Percentiles rank a stretch among this genome's conserved stretches.
Evolutionary conservation across 2,888 invertebrate species (phyloP).

Genomic region (Sisyra terminalis): DNA sequence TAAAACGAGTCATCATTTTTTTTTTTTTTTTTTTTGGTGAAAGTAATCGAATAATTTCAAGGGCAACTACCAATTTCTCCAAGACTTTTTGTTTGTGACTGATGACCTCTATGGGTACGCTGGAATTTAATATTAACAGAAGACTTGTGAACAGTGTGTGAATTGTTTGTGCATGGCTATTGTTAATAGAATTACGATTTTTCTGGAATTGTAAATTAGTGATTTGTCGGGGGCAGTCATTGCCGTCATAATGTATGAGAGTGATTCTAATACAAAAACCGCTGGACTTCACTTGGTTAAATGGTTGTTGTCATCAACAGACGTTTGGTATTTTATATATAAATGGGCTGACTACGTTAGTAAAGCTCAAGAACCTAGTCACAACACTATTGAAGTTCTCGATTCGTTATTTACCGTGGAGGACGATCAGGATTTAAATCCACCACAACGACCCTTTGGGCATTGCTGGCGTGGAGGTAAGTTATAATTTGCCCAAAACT

Average conservation of each 20-base stretch:
- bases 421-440: conserved; percentile 18
- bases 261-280: not conserved
- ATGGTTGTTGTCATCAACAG: conserved; percentile 45
- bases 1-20: too few relatives aligned
- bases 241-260: conserved; percentile 1
- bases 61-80: too few relatives aligned
- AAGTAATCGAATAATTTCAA: too few relatives aligned
- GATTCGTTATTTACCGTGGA: conserved; percentile 46
- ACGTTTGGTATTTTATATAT: conserved; percentile 41
- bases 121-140: too few relatives aligned
- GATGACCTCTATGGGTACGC: too few relatives aligned
- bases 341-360: conserved; percentile 39
- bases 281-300: conserved; percentile 15
- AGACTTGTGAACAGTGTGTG: too few relatives aligned
- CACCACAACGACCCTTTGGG: conserved; percentile 12
- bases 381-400: conserved; percentile 34
- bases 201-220: too few relatives aligned
- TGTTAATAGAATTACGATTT: too few relatives aligned
- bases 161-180: too few relatives aligned
- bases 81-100: too few relatives aligned
- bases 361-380: conserved; percentile 25
- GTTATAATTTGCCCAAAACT: not conserved
- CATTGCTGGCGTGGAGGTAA: conserved; percentile 6
- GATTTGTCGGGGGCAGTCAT: too few relatives aligned
- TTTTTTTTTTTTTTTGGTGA: too few relatives aligned